A percentile compares a stretch with the other conserved stretches of the same genome.
These are phyloP conservation scores for Zosterops japonicus DNA, from an alignment of 2,113 vertebrate species.

Conservation along the genomic window DNA sequence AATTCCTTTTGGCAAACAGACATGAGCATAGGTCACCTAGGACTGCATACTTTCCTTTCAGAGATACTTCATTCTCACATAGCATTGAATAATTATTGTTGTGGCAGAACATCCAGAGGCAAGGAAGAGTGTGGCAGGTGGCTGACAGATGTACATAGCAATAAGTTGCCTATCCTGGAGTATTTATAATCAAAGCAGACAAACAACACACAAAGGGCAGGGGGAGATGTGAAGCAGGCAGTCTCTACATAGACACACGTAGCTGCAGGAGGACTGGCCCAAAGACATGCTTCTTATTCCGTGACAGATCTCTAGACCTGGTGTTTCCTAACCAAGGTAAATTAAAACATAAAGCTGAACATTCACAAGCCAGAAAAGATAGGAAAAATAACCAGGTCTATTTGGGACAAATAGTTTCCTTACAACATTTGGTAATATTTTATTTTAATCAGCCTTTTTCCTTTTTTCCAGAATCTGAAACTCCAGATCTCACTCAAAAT, in stretches of 20 bases:
- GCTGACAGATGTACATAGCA: not conserved
- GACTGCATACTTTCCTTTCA: not conserved
- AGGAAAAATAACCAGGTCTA: not conserved
- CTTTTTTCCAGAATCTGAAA: not conserved
- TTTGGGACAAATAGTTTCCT: not conserved
- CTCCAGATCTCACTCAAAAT: not conserved
- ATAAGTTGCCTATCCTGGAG: not conserved
- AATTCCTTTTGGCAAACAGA: not conserved
- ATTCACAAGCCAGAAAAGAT: not conserved
- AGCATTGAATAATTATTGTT: not conserved
- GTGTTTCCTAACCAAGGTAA: slow-evolving; percentile 6
- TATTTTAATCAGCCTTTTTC: not conserved
- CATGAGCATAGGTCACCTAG: not conserved
- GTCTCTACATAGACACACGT: not conserved
- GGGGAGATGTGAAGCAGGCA: not conserved
- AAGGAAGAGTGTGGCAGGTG: not conserved
- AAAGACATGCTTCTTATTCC: not conserved
- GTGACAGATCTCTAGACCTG: not conserved
- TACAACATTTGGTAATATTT: not conserved
- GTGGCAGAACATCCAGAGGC: not conserved
- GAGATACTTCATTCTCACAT: not conserved
- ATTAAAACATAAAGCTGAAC: not conserved
- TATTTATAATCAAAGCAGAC: not conserved
- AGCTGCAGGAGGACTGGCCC: not conserved
- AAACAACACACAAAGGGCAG: not conserved